Base-by-base conservation (phyloP, 2,113 vertebrate genomes). In the Labeo catla region DNA sequence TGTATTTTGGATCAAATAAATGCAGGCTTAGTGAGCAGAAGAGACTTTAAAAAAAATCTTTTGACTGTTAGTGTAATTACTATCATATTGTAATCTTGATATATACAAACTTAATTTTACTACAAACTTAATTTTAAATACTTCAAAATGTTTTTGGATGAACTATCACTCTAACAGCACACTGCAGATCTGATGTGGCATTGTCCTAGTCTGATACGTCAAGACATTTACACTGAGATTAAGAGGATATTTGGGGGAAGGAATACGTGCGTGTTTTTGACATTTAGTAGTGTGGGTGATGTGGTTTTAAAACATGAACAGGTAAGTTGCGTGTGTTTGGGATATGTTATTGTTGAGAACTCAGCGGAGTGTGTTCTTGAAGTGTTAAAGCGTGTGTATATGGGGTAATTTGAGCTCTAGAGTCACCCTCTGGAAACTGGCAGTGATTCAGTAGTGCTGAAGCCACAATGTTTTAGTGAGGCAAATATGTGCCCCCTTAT, bases 371-470 rank as follows among this genome's bases (percentile, higher is more conserved):
- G 59, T 81, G 43, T 66, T 81, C 23, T 66, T 66, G 59, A 34
- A 66, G 61, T 66, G 15, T 65, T 49, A 61, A 10, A 23, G 39
- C 15, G 47, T n/a, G n/a, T 10, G n/a, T 28, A n/a, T 49, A 39
- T 82, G 63, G 1, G n/a, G 80, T 68, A n/a, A 82, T 52, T 39
- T 70, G 80, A 82, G 47, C 80, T 52, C 80, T 39, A 34, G 23
- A 19, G 80, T 82, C 28, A n/a, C 80, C 23, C 6, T 28, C n/a
- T 70, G 65, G 11, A 70, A 36, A 16, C 45, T 82, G 45, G 50
- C 49, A 61, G 23, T 36, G 54, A 19, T 63, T 77, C 45, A 49
- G 79, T 34, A 13, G 6, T 52, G 12, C 43, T 65, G 79, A 23
- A 81, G 59, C 36, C 43, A 49, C 8, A 1, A 23, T 77, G 47